Base-by-base conservation (phyloP, 2,113 vertebrate species). In the Tragelaphus strepsiceros region DNA sequence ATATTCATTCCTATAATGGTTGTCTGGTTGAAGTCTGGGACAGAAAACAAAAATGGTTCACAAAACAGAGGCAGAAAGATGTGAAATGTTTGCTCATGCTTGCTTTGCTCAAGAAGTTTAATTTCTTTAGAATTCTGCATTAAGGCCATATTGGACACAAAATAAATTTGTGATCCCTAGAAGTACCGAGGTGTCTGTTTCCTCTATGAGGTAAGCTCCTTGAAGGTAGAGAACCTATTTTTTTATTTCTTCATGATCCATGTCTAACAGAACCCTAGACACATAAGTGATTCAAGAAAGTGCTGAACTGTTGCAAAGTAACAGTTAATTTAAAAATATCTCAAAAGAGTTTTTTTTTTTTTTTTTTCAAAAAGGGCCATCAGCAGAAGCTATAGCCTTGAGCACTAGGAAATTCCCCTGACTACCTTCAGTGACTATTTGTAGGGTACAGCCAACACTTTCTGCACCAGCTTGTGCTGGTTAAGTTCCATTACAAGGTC, bases 261-360 rank as follows among this genome's bases (percentile, higher is more conserved):
- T 28, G 17, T 67, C 64, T 90, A 83, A 89, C 43, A 53, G 21
- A 92, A 88, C 54, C 28, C 35, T 39, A 64, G 84, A 90, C 7
- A 81, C 1, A 21, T 10, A 78, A 86, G 24, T 85, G 49, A 21
- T 46, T 30, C 51, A 89, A 17, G 46, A 77, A 92, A 94, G 49
- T 54, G 11, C 49, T 49, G 21, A 95, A 74, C 22, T 19, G 35
- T 51, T 90, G 49, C 81, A 95, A 94, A 88, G 17, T 77, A 80
- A 83, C 3, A 84, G 92, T 30, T 95, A 53, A 88, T 88, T 88
- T 86, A 51, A 53, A 97, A 91, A 83, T 93, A 86, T 53, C 88
- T 90, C 35, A 71, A 88, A 88, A 61, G 43, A 11, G 56, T 35
- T 62, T 28, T 6, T 30, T 59, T 58, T 58, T 62, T 67, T 62